Conservation (phyloP, 2,888 invertebrate genomes). For the Meiosimyza decipiens region DNA sequence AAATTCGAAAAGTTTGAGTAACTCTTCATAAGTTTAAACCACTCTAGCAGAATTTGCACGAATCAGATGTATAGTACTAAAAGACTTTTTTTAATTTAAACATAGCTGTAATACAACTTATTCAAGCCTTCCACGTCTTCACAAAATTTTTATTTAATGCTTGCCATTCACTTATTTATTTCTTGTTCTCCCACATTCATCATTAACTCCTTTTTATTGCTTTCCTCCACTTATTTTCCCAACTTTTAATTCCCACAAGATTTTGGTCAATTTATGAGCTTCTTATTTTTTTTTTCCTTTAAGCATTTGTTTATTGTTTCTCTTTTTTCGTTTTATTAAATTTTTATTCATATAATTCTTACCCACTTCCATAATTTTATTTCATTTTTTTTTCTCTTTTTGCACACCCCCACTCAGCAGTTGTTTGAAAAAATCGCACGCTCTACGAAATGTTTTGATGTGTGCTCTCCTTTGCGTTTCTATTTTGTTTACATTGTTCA, state of each 20-base stretch:
- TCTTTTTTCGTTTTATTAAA: neutral
- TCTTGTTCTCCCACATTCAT: slow-evolving; percentile 20
- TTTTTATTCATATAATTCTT: slow-evolving; percentile 13
- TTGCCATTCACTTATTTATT: too few relatives aligned
- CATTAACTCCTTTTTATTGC: slow-evolving; percentile 4
- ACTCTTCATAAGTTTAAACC: too few relatives aligned
- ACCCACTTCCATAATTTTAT: neutral
- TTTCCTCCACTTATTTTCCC: slow-evolving; percentile 1
- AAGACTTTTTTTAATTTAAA: too few relatives aligned
- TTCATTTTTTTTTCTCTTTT: neutral
- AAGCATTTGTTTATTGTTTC: neutral
- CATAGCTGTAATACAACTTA: too few relatives aligned
- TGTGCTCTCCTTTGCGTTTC: slow-evolving; percentile 12
- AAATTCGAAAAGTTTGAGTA: too few relatives aligned
- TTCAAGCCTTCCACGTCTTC: too few relatives aligned
- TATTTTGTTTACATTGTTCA: slow-evolving; percentile 37
- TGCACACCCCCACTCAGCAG: neutral
- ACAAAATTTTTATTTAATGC: too few relatives aligned
- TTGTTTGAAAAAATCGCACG: slow-evolving; percentile 5
- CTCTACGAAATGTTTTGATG: neutral
- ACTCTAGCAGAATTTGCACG: too few relatives aligned
- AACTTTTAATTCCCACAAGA: slow-evolving; percentile 2
- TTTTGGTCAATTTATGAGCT: slow-evolving; percentile 3
- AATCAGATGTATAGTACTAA: too few relatives aligned
- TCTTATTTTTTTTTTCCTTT: neutral